A percentile compares a stretch with the other conserved stretches of the same genome.
Conservation (phyloP, 2,113 vertebrate species). For the Chaetura pelagica region DNA sequence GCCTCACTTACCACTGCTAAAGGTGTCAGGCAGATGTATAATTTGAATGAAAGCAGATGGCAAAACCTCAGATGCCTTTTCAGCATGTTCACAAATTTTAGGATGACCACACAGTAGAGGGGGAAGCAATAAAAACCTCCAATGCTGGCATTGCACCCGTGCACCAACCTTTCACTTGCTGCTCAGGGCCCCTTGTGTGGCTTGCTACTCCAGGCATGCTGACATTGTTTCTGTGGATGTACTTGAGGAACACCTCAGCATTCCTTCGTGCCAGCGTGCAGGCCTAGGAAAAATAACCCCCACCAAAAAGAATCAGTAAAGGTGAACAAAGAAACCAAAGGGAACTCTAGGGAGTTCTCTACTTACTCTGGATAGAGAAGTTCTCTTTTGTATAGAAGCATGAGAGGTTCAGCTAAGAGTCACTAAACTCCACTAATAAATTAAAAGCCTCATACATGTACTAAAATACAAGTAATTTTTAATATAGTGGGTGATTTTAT, state of each 20-base stretch:
- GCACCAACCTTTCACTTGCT: constrained; percentile 95
- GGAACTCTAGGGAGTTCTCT: neutral
- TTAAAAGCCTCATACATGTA: neutral
- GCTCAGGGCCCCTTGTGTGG: constrained; percentile 90
- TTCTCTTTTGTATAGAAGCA: neutral
- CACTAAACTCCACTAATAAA: neutral
- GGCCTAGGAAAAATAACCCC: constrained; percentile 77
- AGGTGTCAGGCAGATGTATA: no score
- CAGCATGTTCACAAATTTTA: neutral
- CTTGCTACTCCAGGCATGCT: constrained; percentile 89
- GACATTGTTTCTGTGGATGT: constrained; percentile 98
- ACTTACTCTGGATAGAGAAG: neutral
- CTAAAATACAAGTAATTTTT: neutral
- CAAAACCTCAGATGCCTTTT: neutral
- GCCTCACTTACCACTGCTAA: neutral
- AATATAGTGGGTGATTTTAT: neutral
- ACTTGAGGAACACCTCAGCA: constrained; percentile 97
- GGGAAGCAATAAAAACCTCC: neutral
- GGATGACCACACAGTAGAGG: neutral
- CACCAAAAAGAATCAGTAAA: neutral
- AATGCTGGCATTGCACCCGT: neutral
- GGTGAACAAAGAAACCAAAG: neutral
- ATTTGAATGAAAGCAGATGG: neutral
- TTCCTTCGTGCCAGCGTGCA: constrained; percentile 96
- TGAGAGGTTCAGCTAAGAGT: neutral